A percentile compares a stretch with the other conserved stretches of the same genome.
phyloP scores from a whole-genome alignment of 1,140 invertebrate genomes.

The Drosophila parabipectinata region DNA sequence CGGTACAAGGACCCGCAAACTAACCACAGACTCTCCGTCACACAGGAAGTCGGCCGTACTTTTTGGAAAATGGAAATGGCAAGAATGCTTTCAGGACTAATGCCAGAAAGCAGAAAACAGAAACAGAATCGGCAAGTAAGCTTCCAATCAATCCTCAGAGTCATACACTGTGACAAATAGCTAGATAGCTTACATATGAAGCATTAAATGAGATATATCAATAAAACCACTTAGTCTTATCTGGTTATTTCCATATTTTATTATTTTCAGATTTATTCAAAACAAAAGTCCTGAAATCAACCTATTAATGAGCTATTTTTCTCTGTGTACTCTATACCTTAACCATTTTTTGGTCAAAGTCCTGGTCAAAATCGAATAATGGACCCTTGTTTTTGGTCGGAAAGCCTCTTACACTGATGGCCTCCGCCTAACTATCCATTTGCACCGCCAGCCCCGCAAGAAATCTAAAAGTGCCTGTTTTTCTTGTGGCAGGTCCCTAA shows the following conservation, averaged over 20 bases:
- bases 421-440: conserved; percentile 7
- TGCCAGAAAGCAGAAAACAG: conserved; percentile 8
- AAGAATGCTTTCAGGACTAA: neutral
- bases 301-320: neutral
- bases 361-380: conserved; percentile 10
- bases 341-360: neutral
- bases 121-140: conserved; percentile 12
- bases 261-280: neutral
- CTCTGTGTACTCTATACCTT: neutral
- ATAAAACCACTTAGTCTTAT: neutral
- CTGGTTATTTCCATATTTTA: neutral
- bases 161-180: neutral
- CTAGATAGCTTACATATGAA: neutral
- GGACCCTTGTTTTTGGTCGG: conserved; percentile 14
- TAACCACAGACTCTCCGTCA: conserved; percentile 9
- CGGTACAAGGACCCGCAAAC: neutral
- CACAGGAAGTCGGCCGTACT: conserved; percentile 1
- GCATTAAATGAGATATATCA: no score
- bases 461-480: neutral
- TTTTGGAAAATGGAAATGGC: neutral
- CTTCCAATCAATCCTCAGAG: conserved; percentile 1
- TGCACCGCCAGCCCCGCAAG: neutral
- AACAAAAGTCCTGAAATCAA: neutral
- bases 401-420: conserved; percentile 27
- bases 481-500: no score